A percentile compares a stretch with the other conserved stretches of the same genome.
These are phyloP conservation scores for Diorhabda sublineata DNA, from an alignment of 1,140 invertebrate genomes.

Conservation along the genomic window DNA sequence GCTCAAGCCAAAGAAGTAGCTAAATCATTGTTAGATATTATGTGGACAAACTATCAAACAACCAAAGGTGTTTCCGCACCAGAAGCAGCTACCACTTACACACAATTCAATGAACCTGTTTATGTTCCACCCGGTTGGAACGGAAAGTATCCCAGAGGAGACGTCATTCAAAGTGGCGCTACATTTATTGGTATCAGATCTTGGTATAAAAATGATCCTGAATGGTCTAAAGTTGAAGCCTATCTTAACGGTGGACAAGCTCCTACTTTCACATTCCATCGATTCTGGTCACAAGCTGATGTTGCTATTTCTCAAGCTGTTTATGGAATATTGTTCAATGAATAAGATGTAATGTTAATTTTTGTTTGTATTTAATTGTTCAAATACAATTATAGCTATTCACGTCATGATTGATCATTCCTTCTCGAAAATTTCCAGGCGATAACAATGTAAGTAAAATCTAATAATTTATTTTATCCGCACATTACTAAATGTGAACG, in stretches of 20 bases:
- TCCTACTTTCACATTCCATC: constrained; percentile 15
- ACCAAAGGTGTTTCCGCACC: not conserved
- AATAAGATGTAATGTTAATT: constrained; percentile 3
- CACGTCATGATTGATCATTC: no score
- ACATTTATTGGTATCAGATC: constrained; percentile 22
- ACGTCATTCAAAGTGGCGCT: constrained; percentile 11
- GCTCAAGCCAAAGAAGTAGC: constrained; percentile 7
- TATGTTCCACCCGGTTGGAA: constrained; percentile 26
- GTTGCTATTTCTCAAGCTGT: constrained; percentile 19
- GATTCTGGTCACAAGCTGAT: constrained; percentile 26
- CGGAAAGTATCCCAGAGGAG: constrained; percentile 24
- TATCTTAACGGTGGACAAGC: constrained; percentile 21
- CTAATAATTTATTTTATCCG: no score
- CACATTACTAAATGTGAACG: no score
- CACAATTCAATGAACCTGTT: constrained; percentile 23
- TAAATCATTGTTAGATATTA: constrained; percentile 6
- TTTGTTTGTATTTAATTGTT: no score
- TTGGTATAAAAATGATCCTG: constrained; percentile 21
- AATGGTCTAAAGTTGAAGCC: constrained; percentile 17
- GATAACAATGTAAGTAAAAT: no score
- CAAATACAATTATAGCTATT: no score
- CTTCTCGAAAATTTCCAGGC: no score
- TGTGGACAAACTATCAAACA: constrained; percentile 6
- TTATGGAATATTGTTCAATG: constrained; percentile 20
- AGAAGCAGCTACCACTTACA: constrained; percentile 12